phyloP scores from a whole-genome alignment of 2,113 vertebrate genomes.

The Semnopithecus entellus region DNA sequence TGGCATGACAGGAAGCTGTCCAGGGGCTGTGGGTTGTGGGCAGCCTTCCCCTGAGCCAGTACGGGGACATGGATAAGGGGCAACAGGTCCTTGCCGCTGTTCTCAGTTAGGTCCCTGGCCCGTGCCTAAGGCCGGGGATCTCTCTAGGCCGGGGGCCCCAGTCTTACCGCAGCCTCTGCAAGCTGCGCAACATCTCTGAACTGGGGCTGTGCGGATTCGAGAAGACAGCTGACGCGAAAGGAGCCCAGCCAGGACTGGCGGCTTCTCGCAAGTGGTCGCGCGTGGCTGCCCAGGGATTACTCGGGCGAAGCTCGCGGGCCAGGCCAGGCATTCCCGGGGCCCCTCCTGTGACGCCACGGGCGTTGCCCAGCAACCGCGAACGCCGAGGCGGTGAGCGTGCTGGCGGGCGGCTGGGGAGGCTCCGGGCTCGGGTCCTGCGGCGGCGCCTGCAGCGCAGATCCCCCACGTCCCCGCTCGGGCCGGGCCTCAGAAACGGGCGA shows the following conservation, averaged over 20 bases:
- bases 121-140: background rate
- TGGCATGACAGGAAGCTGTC: background rate
- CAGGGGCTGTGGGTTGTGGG: background rate
- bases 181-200: background rate
- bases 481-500: constrained; percentile 19
- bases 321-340: fast-evolving
- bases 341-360: constrained; percentile 57
- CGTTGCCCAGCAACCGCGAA: constrained; percentile 85
- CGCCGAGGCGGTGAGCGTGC: constrained; percentile 44
- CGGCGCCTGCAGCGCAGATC: constrained; percentile 42
- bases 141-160: background rate
- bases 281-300: background rate
- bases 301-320: fast-evolving
- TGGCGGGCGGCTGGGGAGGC: background rate
- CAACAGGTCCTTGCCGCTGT: background rate
- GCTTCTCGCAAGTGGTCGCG: fast-evolving
- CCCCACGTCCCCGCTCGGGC: constrained; percentile 9
- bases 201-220: background rate
- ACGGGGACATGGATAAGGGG: background rate
- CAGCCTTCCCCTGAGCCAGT: background rate
- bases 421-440: constrained; percentile 31
- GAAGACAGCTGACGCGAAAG: too few relatives aligned
- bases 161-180: background rate
- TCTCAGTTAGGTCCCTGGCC: background rate
- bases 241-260: fast-evolving